A percentile compares a stretch with the other conserved stretches of the same genome.
Evolutionary conservation across 2,113 vertebrate genomes (phyloP).

Genomic region (Lepisosteus osseus): DNA sequence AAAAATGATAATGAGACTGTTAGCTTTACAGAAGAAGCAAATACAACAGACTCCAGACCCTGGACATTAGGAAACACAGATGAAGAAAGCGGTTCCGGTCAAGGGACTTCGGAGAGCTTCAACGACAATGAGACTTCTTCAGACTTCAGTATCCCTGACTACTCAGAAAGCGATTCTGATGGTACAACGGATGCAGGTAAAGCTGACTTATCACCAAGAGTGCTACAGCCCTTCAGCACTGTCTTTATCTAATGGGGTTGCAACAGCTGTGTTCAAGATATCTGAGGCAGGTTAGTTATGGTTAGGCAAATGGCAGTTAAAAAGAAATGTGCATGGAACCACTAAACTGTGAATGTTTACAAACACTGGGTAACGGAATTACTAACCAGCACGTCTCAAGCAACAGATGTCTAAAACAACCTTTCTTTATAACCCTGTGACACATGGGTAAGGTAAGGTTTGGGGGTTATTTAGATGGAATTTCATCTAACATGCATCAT

Average conservation of each 20-base stretch:
- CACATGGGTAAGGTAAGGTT: constrained; percentile 29
- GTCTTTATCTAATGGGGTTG: constrained; percentile 58
- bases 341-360: constrained; percentile 21
- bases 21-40: constrained; percentile 40
- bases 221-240: constrained; percentile 53
- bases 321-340: constrained; percentile 15
- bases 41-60: constrained; percentile 52
- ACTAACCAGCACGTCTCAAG: constrained; percentile 34
- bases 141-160: constrained; percentile 90
- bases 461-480: constrained; percentile 19
- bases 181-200: constrained; percentile 80
- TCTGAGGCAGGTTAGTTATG: constrained; percentile 76
- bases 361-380: constrained; percentile 16
- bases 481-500: constrained; percentile 15
- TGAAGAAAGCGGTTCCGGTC: constrained; percentile 89
- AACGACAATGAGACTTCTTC: constrained; percentile 93
- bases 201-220: constrained; percentile 62
- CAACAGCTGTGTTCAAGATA: constrained; percentile 59
- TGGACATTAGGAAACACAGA: constrained; percentile 73
- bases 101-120: constrained; percentile 73
- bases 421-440: constrained; percentile 14
- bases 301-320: not conserved
- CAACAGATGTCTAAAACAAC: constrained; percentile 14
- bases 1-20: constrained; percentile 63
- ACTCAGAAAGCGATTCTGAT: constrained; percentile 72